Percentiles rank a stretch among this genome's conserved stretches.
Evolutionary conservation across 2,888 invertebrate genomes (phyloP).

Genomic region (Sinodicranocentrus sp.): DNA sequence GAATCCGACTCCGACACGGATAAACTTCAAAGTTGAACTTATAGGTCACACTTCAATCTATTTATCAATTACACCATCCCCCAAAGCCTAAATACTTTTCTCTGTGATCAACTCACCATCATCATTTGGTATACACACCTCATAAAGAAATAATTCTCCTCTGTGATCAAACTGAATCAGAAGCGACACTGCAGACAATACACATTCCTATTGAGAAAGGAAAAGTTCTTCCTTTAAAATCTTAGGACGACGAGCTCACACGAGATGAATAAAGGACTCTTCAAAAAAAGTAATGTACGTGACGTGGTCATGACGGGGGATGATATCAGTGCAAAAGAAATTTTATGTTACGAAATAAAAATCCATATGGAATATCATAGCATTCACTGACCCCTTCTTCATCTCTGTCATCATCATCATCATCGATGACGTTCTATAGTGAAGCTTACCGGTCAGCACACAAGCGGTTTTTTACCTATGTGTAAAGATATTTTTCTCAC

Average conservation of each 20-base stretch:
- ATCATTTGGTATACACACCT: background rate
- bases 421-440: background rate
- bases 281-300: constrained; percentile 10
- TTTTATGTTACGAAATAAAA: constrained; percentile 2
- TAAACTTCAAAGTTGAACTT: constrained; percentile 48
- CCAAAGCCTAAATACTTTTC: no score
- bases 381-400: constrained; percentile 39
- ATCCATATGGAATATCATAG: background rate
- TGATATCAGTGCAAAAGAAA: background rate
- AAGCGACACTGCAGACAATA: background rate
- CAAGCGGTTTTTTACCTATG: constrained; percentile 3
- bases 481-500: constrained; percentile 39
- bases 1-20: constrained; percentile 50
- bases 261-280: background rate
- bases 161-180: background rate
- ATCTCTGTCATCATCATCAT: constrained; percentile 4
- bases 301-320: background rate
- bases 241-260: background rate
- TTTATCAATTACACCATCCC: constrained; percentile 52
- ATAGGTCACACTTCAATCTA: constrained; percentile 55
- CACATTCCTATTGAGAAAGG: background rate
- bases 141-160: background rate
- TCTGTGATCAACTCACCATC: background rate
- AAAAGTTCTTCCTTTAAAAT: background rate
- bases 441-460: background rate